phyloP scores from a whole-genome alignment of 2,113 vertebrate genomes.

The Corythoichthys haematopterus region DNA sequence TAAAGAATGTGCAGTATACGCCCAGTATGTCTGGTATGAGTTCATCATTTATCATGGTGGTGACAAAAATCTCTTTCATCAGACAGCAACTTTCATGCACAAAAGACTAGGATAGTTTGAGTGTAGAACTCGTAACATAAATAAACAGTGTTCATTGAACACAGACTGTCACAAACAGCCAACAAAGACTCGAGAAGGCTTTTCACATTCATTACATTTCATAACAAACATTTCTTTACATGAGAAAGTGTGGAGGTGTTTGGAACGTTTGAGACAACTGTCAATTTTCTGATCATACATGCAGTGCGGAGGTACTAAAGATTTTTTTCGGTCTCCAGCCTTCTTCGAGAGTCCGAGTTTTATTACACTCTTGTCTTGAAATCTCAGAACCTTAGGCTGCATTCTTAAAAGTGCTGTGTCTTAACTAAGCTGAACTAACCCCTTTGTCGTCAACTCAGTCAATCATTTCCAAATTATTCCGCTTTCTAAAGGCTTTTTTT shows the following conservation, averaged over 20 bases:
- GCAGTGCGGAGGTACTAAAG: no score
- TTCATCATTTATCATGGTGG: neutral
- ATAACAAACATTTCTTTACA: neutral
- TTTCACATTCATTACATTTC: neutral
- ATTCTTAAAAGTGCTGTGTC: no score
- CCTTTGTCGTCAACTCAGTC: no score
- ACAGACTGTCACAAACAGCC: neutral
- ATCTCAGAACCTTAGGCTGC: no score
- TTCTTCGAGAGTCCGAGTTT: no score
- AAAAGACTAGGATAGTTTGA: neutral
- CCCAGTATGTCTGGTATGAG: neutral
- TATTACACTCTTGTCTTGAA: no score
- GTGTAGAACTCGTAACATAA: neutral
- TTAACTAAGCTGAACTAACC: no score
- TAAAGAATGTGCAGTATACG: neutral
- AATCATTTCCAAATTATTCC: no score
- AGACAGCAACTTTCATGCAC: neutral
- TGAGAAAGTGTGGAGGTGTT: neutral
- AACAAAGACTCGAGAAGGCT: neutral
- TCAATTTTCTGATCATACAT: neutral
- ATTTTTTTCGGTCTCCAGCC: no score
- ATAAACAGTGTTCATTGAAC: neutral
- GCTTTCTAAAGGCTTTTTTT: no score
- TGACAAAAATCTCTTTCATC: neutral
- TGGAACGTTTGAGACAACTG: neutral